These are phyloP conservation scores for Venturia canescens DNA, from an alignment of 1,140 invertebrate genomes.

Conservation along the genomic window DNA sequence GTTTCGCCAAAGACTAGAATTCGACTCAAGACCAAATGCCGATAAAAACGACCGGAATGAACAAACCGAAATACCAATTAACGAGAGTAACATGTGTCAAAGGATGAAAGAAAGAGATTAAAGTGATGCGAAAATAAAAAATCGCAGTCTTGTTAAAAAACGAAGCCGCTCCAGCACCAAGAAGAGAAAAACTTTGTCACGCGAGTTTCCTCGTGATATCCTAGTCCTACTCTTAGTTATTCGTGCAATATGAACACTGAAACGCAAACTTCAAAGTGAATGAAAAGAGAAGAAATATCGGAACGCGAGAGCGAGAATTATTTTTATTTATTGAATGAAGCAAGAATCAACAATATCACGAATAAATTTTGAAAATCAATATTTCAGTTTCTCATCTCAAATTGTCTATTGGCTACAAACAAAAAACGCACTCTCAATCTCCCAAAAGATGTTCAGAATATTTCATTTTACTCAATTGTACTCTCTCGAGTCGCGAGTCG, in stretches of 20 bases:
- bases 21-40: not conserved
- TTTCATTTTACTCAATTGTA: too few species aligned
- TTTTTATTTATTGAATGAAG: constrained; percentile 16
- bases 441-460: too few species aligned
- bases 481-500: too few species aligned
- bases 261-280: too few species aligned
- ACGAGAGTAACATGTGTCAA: not conserved
- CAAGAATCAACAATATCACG: not conserved
- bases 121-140: not conserved
- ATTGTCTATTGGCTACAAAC: too few species aligned
- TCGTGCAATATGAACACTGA: constrained; percentile 11
- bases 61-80: not conserved
- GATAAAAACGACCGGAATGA: constrained; percentile 3
- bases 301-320: not conserved
- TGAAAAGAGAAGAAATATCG: not conserved
- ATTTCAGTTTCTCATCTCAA: too few species aligned
- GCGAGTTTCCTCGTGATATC: constrained; percentile 9
- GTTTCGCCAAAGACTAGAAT: constrained; percentile 63
- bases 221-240: constrained; percentile 38
- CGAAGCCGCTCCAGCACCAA: not conserved
- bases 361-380: not conserved
- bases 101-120: not conserved
- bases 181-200: not conserved
- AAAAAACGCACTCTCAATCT: too few species aligned
- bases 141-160: not conserved